These are phyloP conservation scores for Ispidina picta DNA, from an alignment of 2,797 vertebrate genomes.

Conservation along the genomic window DNA sequence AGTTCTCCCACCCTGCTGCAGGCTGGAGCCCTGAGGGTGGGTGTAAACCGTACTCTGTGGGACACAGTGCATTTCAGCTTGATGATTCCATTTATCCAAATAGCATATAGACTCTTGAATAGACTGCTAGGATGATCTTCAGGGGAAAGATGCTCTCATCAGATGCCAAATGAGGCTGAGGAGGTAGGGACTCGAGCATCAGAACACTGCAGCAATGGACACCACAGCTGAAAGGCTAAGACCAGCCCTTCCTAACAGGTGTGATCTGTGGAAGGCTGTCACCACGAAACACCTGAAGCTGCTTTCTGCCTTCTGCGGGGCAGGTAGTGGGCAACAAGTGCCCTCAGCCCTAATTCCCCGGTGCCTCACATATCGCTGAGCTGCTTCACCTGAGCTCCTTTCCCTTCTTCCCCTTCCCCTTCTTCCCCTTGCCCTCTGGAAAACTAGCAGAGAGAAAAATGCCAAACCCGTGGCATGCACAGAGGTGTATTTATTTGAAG, in stretches of 20 bases:
- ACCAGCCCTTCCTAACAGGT: too few relatives aligned
- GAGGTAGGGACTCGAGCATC: accelerated
- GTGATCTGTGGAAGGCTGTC: background rate
- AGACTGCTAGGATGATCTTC: background rate
- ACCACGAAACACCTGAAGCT: accelerated
- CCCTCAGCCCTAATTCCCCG: accelerated
- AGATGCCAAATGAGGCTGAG: background rate
- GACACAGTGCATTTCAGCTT: accelerated
- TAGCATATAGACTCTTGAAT: accelerated
- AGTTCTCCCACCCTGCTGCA: background rate
- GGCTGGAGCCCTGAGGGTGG: background rate
- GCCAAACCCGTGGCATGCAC: too few relatives aligned
- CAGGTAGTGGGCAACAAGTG: background rate
- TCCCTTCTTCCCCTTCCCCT: background rate
- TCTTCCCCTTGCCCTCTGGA: too few relatives aligned
- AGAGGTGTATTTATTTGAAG: background rate
- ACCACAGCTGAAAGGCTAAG: background rate
- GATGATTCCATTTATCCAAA: accelerated
- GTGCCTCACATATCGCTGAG: too few relatives aligned
- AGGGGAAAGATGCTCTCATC: background rate
- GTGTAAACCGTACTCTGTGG: background rate
- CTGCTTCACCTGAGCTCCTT: background rate
- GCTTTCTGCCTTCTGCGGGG: accelerated
- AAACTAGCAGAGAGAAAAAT: background rate
- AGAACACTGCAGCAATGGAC: background rate